Percentiles rank a stretch among this genome's conserved stretches.
phyloP scores from a whole-genome alignment of 2,113 vertebrate genomes.

The Charina bottae region DNA sequence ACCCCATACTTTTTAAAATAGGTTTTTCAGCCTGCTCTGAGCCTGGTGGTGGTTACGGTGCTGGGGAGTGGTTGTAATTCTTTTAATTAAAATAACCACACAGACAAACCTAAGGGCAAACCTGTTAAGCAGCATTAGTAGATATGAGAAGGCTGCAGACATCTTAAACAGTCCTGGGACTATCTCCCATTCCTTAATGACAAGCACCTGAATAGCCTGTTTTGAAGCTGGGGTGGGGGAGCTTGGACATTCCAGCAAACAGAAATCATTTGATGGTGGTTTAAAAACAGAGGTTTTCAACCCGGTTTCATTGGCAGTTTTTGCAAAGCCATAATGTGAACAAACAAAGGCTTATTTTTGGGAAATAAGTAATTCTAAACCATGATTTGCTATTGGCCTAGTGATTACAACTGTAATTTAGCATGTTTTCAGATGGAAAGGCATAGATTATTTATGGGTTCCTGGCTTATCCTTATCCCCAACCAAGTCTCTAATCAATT shows the following conservation, averaged over 20 bases:
- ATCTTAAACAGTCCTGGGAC: constrained; percentile 16
- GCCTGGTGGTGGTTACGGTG: constrained; percentile 3
- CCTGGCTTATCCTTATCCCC: not conserved
- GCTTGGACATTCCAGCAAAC: not conserved
- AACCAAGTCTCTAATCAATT: not conserved
- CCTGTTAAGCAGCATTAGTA: constrained; percentile 32
- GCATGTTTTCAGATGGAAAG: not conserved
- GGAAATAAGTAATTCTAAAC: not conserved
- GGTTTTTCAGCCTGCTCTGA: constrained; percentile 7
- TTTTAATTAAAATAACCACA: constrained; percentile 37
- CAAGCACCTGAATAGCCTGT: constrained; percentile 1
- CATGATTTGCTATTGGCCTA: not conserved
- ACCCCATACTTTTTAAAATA: not conserved
- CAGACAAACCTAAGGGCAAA: constrained; percentile 22
- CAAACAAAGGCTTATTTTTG: not conserved
- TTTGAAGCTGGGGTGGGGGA: not conserved
- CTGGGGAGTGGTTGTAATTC: constrained; percentile 28
- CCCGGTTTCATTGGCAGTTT: not conserved
- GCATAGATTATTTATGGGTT: not conserved
- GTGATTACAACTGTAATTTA: not conserved
- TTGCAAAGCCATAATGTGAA: not conserved
- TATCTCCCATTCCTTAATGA: constrained; percentile 6
- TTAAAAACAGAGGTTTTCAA: constrained; percentile 1
- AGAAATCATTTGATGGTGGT: not conserved
- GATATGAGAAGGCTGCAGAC: constrained; percentile 17